A percentile compares a stretch with the other conserved stretches of the same genome.
phyloP scores from a whole-genome alignment of 2,888 invertebrate genomes.

The Aphrophora alni region DNA sequence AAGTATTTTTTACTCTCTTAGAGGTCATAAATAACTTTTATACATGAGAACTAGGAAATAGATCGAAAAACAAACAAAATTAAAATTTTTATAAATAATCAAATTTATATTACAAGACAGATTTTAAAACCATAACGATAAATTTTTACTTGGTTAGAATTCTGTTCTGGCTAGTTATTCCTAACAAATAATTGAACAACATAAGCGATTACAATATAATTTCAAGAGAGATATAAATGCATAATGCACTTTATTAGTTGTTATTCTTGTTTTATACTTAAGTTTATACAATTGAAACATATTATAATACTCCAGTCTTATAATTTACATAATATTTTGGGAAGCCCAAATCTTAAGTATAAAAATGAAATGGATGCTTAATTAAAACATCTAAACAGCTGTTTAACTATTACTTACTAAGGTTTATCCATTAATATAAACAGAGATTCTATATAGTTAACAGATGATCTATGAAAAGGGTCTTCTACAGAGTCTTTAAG shows the following conservation, averaged over 20 bases:
- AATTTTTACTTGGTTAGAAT: neutral
- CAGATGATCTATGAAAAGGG: neutral
- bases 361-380: neutral
- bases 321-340: slow-evolving; percentile 2
- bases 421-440: neutral
- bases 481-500: neutral
- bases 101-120: too few species aligned
- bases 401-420: neutral
- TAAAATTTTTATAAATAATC: too few species aligned
- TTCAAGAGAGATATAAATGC: too few species aligned
- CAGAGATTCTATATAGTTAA: neutral
- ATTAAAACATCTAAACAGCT: neutral
- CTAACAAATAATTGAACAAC: neutral
- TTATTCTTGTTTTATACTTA: neutral
- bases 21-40: too few species aligned
- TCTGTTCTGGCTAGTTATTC: neutral
- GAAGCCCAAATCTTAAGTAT: slow-evolving; percentile 6
- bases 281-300: neutral
- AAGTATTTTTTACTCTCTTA: too few species aligned
- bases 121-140: too few species aligned
- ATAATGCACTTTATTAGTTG: neutral
- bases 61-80: too few species aligned
- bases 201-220: neutral
- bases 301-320: neutral
- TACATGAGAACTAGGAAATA: too few species aligned